These are phyloP conservation scores for Phrynosoma blainvillii DNA, from an alignment of 2,113 vertebrate genomes.

Conservation along the genomic window DNA sequence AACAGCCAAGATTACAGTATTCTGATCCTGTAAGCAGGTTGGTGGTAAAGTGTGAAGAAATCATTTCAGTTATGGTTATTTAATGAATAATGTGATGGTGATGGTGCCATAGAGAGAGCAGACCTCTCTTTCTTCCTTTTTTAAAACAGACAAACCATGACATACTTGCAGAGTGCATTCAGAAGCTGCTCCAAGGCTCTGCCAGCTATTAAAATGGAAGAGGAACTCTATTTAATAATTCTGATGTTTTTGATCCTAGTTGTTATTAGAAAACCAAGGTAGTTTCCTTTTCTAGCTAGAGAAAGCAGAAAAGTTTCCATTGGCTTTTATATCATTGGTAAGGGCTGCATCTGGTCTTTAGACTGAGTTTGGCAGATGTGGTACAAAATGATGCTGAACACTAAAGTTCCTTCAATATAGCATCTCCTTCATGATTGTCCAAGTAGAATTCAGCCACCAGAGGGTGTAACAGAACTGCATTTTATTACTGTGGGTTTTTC, in stretches of 20 bases:
- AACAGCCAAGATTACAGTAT: not conserved
- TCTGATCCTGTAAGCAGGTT: not conserved
- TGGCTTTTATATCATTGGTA: not conserved
- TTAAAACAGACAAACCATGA: too few species aligned
- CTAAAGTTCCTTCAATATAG: not conserved
- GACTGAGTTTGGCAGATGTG: too few species aligned
- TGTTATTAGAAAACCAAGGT: not conserved
- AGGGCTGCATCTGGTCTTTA: too few species aligned
- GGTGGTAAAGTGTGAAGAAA: not conserved
- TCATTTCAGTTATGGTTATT: not conserved
- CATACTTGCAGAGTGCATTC: not conserved
- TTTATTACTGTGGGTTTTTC: not conserved
- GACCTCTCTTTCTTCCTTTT: not conserved
- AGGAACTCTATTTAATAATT: not conserved
- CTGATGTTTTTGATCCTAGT: not conserved
- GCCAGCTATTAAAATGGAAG: not conserved
- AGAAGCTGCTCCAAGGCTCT: not conserved
- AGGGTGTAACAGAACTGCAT: not conserved
- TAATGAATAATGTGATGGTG: not conserved
- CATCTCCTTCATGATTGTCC: not conserved
- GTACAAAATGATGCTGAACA: not conserved
- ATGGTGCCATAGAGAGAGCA: not conserved
- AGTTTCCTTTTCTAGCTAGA: not conserved
- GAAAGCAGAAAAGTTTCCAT: not conserved
- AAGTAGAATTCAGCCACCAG: conserved; percentile 12